These are phyloP conservation scores for Ploceus nigricollis DNA, from an alignment of 2,113 vertebrate genomes.

Conservation along the genomic window DNA sequence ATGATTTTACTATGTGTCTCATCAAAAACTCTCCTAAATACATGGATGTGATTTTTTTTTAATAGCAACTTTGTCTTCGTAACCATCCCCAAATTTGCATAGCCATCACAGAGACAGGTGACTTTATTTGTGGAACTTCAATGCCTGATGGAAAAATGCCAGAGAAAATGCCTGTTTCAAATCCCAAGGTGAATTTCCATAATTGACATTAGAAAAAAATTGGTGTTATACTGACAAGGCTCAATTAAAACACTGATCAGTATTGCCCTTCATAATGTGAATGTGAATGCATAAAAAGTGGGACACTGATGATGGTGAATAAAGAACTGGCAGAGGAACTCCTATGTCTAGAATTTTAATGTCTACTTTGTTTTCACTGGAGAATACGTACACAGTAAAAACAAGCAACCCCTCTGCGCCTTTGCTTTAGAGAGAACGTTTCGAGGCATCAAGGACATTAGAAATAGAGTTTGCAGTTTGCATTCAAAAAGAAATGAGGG, in stretches of 20 bases:
- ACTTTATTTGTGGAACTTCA: neutral
- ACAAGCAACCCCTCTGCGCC: fast-evolving
- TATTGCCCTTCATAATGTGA: neutral
- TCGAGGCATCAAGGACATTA: neutral
- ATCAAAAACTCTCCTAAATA: neutral
- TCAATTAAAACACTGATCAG: neutral
- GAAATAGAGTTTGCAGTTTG: neutral
- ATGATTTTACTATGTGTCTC: neutral
- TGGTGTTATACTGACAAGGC: neutral
- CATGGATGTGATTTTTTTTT: neutral
- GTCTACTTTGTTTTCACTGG: neutral
- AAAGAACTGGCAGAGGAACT: neutral
- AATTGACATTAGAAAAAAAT: neutral
- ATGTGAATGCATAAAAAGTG: neutral
- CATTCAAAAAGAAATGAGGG: neutral
- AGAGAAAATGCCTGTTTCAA: neutral
- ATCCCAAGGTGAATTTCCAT: neutral
- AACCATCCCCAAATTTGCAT: neutral
- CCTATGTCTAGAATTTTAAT: neutral
- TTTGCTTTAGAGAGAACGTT: neutral
- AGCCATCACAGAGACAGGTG: neutral
- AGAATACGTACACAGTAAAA: neutral
- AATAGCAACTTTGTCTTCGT: neutral
- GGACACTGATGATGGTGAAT: neutral
- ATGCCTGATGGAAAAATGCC: neutral